A percentile compares a stretch with the other conserved stretches of the same genome.
Evolutionary conservation across 2,797 vertebrate species (phyloP).

Genomic region (Prunella strophiata): DNA sequence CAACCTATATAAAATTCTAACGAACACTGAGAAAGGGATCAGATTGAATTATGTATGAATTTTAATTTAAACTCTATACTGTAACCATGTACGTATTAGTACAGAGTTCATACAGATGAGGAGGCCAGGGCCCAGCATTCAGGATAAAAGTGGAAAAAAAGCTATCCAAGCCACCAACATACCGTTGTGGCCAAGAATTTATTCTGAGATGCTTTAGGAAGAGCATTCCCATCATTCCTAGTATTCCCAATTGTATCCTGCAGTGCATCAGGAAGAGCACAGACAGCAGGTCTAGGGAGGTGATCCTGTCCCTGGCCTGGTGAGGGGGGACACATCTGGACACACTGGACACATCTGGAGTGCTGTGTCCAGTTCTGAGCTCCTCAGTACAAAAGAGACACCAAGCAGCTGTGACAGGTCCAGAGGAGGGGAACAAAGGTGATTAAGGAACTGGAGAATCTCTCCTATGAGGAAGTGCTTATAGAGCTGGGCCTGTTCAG

Average conservation of each 20-base stretch:
- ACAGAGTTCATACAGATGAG: neutral
- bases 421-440: neutral
- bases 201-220: neutral
- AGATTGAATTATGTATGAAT: neutral
- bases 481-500: neutral
- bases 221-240: neutral
- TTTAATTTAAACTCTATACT: neutral
- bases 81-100: fast-evolving
- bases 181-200: too few species aligned
- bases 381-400: neutral
- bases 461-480: neutral
- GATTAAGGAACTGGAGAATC: neutral
- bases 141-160: neutral
- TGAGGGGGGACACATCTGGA: too few species aligned
- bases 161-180: neutral
- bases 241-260: neutral
- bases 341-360: neutral
- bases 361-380: neutral
- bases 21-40: neutral
- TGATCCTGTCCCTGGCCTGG: neutral
- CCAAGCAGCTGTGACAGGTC: neutral
- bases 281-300: neutral
- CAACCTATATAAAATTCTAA: neutral
- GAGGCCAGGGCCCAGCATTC: neutral
- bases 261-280: fast-evolving